Evolutionary conservation across 2,113 vertebrate genomes (phyloP), one percentile per base, ranked within the genome.

Genomic region (Neotoma lepida): DNA sequence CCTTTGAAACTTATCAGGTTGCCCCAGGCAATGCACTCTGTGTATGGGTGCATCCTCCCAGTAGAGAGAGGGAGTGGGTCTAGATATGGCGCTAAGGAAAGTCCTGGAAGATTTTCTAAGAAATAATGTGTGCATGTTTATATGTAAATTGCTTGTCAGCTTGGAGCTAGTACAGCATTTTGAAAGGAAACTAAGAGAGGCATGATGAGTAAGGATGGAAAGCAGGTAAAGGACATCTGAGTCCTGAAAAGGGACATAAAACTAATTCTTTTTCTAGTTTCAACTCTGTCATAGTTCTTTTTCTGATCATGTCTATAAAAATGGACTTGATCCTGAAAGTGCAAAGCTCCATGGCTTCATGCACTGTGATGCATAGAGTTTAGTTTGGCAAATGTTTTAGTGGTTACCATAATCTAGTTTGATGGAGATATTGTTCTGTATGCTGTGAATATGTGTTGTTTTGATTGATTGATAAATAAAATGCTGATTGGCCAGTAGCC

Each of bases 1-100:
- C 13, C 49, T 95, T 90, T 87, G 88, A 95, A 95, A 89, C 80
- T 66, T 7, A 1, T 20, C n/a, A 49, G 70, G 44, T 76, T 95
- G 63, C 20, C 26, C 30, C 24, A 46, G 20, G 61, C 54, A 90
- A 51, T 3, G 12, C 56, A 80, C 39, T 10, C 54, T 20, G 66
- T 33, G 41, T 44, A 74, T 5, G 9, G 49, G 41, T 80, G 77
- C 44, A 12, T 46, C 56, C 41, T 88, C 6, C 20, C 1, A 80
- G 51, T 22, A 68, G 54, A 35, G 90, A 94, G 13, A 54, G 20
- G 2, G 46, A 56, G 5, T 77, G 82, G 56, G 9, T 90, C 14
- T 86, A 66, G 77, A 93, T 6, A 39, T 64, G 64, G 86, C 7
- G 35, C 66, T 96, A 61, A 84, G 17, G 30, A 94, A 95, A 92